Conservation (phyloP, 2,888 invertebrate genomes). For the Spilarctia lutea region DNA sequence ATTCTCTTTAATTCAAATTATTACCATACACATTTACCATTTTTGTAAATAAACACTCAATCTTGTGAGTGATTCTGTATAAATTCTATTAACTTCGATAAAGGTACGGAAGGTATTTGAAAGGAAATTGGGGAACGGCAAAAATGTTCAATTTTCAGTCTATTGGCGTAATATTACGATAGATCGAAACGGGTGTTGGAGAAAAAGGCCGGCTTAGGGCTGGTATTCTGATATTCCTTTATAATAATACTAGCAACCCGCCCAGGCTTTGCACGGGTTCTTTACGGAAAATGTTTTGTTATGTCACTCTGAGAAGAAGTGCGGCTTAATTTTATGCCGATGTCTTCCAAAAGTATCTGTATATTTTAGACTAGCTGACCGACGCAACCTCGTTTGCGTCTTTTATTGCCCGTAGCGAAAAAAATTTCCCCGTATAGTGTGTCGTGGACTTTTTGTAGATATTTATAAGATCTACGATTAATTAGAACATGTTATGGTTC, state of each 20-base stretch:
- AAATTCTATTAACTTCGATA: background rate
- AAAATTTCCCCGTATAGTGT: too few relatives aligned
- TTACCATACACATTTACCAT: background rate
- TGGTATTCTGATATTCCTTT: background rate
- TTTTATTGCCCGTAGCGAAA: too few relatives aligned
- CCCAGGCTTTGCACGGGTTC: too few relatives aligned
- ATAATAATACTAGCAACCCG: background rate
- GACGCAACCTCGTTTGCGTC: too few relatives aligned
- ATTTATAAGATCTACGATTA: too few relatives aligned
- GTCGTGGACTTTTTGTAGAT: too few relatives aligned
- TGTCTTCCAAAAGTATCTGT: too few relatives aligned
- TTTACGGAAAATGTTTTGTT: too few relatives aligned
- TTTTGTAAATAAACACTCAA: background rate
- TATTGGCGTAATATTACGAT: constrained; percentile 21
- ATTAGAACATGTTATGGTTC: too few relatives aligned
- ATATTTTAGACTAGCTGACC: too few relatives aligned
- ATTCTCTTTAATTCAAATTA: background rate
- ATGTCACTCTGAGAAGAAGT: too few relatives aligned
- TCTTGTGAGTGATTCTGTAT: background rate
- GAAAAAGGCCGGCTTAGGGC: constrained; percentile 17
- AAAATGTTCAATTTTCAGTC: constrained; percentile 23
- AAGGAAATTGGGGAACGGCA: constrained; percentile 27
- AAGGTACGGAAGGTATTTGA: constrained; percentile 11
- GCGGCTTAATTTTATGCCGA: too few relatives aligned
- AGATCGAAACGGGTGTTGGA: constrained; percentile 16